Conservation (phyloP, 2,888 invertebrate genomes). For the Pimpla rufipes region DNA sequence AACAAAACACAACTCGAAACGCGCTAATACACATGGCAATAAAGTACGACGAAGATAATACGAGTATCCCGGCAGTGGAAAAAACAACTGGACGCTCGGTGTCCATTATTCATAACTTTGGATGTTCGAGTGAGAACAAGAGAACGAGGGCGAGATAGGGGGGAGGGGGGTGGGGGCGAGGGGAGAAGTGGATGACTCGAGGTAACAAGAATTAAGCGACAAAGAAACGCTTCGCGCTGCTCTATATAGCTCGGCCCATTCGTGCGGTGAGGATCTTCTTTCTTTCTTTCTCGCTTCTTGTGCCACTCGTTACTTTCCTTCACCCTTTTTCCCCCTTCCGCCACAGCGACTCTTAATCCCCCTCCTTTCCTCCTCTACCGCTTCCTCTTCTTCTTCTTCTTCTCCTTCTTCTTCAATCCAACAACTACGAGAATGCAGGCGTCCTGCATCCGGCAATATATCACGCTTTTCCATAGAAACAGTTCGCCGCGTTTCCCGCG, state of each 20-base stretch:
- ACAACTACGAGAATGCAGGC: conserved; percentile 44
- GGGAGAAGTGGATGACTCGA: background rate
- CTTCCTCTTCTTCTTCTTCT: conserved; percentile 27
- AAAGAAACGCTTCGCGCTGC: conserved; percentile 12
- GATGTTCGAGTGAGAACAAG: conserved; percentile 13
- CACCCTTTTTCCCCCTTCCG: background rate
- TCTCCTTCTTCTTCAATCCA: conserved; percentile 49
- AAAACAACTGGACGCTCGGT: conserved; percentile 1
- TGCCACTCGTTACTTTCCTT: background rate
- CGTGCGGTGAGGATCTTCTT: background rate
- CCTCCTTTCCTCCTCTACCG: conserved; percentile 7
- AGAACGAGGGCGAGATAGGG: background rate
- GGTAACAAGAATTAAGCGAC: conserved; percentile 14
- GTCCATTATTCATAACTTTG: conserved; percentile 22
- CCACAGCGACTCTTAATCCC: background rate
- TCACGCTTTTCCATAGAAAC: conserved; percentile 60
- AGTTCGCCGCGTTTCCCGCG: conserved; percentile 45
- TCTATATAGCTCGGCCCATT: background rate
- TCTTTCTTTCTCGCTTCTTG: conserved; percentile 8
- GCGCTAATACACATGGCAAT: background rate
- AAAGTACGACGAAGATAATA: conserved; percentile 3
- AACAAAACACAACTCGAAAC: background rate
- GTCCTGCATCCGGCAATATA: conserved; percentile 58
- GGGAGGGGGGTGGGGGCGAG: background rate
- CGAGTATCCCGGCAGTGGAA: background rate